Conservation (phyloP, 2,797 vertebrate genomes). For the Anguilla obscura region DNA sequence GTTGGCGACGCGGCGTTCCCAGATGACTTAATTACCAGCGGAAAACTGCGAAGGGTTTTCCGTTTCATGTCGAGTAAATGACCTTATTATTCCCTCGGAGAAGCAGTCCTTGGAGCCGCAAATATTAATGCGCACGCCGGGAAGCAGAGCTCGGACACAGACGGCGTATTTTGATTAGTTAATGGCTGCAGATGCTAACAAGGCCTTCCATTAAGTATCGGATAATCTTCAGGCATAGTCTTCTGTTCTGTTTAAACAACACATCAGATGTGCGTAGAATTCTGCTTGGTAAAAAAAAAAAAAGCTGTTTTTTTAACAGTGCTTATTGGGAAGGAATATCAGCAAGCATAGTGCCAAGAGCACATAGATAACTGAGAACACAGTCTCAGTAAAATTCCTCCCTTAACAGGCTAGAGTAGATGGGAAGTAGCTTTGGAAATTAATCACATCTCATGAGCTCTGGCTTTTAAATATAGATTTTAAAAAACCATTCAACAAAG, state of each 20-base stretch:
- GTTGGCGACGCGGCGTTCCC: not conserved
- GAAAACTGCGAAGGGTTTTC: slow-evolving; percentile 31
- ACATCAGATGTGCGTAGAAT: not conserved
- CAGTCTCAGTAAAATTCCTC: not conserved
- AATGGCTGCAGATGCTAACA: slow-evolving; percentile 32
- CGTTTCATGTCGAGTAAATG: slow-evolving; percentile 46
- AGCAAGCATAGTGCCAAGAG: not conserved
- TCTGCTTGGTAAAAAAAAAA: not conserved
- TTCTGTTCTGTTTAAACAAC: not conserved
- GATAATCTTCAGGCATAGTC: not conserved
- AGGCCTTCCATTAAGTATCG: slow-evolving; percentile 12
- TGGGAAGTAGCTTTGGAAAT: slow-evolving; percentile 6
- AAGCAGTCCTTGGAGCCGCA: slow-evolving; percentile 39
- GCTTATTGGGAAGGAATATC: not conserved
- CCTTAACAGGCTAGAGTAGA: not conserved
- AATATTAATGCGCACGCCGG: slow-evolving; percentile 51
- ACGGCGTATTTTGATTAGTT: slow-evolving; percentile 26
- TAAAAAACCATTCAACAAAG: not conserved
- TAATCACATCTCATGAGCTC: slow-evolving; percentile 10
- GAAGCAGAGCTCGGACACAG: slow-evolving; percentile 33
- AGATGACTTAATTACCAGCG: slow-evolving; percentile 35
- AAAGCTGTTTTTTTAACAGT: not conserved
- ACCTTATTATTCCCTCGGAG: slow-evolving; percentile 54
- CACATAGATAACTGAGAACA: slow-evolving; percentile 5
- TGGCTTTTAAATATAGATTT: not conserved